Evolutionary conservation across 2,888 invertebrate genomes (phyloP).

Genomic region (Morpho achilles): DNA sequence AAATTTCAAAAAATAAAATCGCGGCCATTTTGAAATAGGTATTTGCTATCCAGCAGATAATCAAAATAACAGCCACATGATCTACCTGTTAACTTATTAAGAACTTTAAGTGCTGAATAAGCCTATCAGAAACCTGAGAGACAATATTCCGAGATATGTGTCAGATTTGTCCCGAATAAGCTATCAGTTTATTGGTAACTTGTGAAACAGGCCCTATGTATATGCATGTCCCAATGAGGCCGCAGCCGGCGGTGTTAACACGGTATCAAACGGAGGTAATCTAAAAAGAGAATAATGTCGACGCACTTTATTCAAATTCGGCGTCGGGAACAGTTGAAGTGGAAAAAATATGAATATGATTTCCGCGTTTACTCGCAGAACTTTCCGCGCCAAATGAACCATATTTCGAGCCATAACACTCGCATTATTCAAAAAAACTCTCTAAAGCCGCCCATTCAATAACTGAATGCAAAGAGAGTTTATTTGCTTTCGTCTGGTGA

Average conservation of each 20-base stretch:
- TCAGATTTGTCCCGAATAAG: too few relatives aligned
- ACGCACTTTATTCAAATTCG: constrained; percentile 64
- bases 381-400: constrained; percentile 75
- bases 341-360: constrained; percentile 78
- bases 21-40: too few relatives aligned
- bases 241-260: constrained; percentile 7
- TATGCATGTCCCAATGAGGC: not conserved
- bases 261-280: constrained; percentile 34
- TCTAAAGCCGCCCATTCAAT: constrained; percentile 29
- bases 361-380: constrained; percentile 66
- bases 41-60: too few relatives aligned
- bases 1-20: too few relatives aligned
- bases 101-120: too few relatives aligned
- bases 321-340: constrained; percentile 66
- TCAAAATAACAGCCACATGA: too few relatives aligned
- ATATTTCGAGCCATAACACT: constrained; percentile 74
- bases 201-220: too few relatives aligned
- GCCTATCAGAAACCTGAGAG: too few relatives aligned
- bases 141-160: too few relatives aligned
- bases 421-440: constrained; percentile 67
- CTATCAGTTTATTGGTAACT: too few relatives aligned
- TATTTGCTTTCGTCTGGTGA: too few relatives aligned
- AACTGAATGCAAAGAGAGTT: not conserved
- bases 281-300: constrained; percentile 36
- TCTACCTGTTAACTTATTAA: too few relatives aligned